These are phyloP conservation scores for Sebastes minor DNA, from an alignment of 2,797 vertebrate genomes.

Conservation along the genomic window DNA sequence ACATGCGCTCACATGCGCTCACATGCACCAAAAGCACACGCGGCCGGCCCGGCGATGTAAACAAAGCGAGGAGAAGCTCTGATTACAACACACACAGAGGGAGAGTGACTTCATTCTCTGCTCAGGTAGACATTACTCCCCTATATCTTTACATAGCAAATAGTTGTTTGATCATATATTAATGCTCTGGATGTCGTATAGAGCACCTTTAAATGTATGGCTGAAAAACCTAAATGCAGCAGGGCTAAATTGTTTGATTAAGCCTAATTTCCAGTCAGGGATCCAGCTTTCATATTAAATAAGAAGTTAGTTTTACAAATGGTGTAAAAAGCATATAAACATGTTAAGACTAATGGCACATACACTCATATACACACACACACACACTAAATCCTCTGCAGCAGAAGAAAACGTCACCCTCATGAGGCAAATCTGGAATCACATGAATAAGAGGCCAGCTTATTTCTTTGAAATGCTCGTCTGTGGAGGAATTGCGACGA, in stretches of 20 bases:
- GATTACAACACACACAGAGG: too few relatives aligned
- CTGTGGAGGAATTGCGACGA: constrained; percentile 8
- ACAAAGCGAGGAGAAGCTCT: too few relatives aligned
- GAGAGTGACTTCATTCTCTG: too few relatives aligned
- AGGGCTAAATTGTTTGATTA: background rate
- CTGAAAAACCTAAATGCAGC: background rate
- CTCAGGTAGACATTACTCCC: too few relatives aligned
- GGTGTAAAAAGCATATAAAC: background rate
- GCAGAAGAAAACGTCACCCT: constrained; percentile 34
- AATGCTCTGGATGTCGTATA: too few relatives aligned
- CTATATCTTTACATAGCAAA: too few relatives aligned
- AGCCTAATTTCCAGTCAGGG: background rate
- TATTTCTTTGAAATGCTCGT: constrained; percentile 7
- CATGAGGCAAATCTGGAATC: constrained; percentile 7
- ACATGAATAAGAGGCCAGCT: constrained; percentile 2
- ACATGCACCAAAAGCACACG: too few relatives aligned
- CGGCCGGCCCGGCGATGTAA: too few relatives aligned
- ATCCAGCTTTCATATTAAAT: background rate
- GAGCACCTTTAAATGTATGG: background rate
- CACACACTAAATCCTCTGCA: constrained; percentile 6
- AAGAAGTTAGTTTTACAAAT: constrained; percentile 9
- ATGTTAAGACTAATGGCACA: background rate
- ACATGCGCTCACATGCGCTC: too few relatives aligned
- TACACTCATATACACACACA: background rate
- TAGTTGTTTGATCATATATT: too few relatives aligned